Evolutionary conservation across 37 sponge, comb jelly and placozoan species (phyloP).

Genomic region (Bolinopsis microptera): DNA sequence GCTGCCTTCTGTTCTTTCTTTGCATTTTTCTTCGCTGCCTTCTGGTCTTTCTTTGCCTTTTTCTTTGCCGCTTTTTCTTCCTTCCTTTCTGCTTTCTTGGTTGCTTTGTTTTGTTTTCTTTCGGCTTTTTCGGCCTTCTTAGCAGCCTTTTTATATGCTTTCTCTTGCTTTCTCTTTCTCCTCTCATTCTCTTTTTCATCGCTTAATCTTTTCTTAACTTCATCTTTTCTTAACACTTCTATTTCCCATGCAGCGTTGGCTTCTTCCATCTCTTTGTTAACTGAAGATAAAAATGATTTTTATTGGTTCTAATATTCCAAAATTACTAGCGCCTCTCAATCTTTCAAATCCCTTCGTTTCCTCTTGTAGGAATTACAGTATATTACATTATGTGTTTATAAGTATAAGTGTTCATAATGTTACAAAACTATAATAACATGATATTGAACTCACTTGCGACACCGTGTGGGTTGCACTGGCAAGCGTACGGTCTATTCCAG

Average conservation of each 20-base stretch:
- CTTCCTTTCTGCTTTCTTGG: background rate
- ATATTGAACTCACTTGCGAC: background rate
- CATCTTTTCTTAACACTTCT: background rate
- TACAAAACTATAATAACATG: background rate
- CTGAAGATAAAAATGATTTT: background rate
- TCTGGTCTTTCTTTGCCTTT: background rate
- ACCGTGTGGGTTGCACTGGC: slow-evolving; percentile 11
- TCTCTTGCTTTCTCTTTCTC: background rate
- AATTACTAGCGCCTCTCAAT: background rate
- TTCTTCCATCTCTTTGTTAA: background rate
- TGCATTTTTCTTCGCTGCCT: background rate
- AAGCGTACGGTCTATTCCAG: slow-evolving; percentile 17
- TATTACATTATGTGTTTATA: too few relatives aligned
- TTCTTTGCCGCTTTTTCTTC: slow-evolving; percentile 26
- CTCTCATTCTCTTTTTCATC: background rate
- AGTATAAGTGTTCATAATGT: too few relatives aligned
- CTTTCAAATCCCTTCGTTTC: background rate
- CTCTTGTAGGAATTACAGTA: too few relatives aligned
- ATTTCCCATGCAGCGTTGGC: background rate
- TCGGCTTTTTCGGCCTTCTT: background rate
- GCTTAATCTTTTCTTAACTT: background rate
- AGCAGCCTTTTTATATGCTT: background rate
- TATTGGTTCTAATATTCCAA: background rate
- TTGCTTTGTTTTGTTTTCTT: background rate
- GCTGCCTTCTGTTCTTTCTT: background rate